Base-by-base conservation (phyloP, 37 sponge, comb jelly and placozoan species). In the Theonella swinhoei region DNA sequence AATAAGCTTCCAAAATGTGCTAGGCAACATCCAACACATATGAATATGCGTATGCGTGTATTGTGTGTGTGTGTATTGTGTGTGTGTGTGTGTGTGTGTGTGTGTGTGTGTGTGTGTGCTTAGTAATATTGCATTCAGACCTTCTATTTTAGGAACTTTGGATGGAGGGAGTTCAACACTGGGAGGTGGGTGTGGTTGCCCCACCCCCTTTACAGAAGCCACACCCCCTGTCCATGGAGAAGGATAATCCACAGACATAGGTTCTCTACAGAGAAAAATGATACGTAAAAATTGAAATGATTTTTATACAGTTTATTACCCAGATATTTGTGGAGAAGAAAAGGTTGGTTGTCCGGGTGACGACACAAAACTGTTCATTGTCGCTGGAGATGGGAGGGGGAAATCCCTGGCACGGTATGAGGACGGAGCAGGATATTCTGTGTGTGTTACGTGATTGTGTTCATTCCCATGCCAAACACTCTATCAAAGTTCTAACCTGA, bases 71-170 rank as follows among this genome's bases (percentile, higher is more conserved):
- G n/a, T n/a, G n/a, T n/a, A n/a, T n/a, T n/a, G n/a, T n/a, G n/a
- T n/a, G n/a, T n/a, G n/a, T n/a, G n/a, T 47, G 54, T 7, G 54
- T 17, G 54, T 17, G 54, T 17, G 54, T 17, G 54, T 17, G 54
- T 17, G 54, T 14, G 54, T 5, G 62, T 77, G 62, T 28, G 59
- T 23, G 62, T 14, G 54, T 17, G 54, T 7, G 54, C 7, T 47
- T 47, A 47, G n/a, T n/a, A n/a, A n/a, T n/a, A n/a, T n/a, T n/a
- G n/a, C n/a, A n/a, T n/a, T n/a, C 43, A 0, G 64, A 91, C 92
- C 92, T 83, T 87, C 88, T 64, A 87, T 91, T 66, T 84, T 91
- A n/a, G 88, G 92, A 76, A 64, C 83, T 41, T 87, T 91, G 5
- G 64, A 26, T n/a, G 41, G 35, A 3, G 65, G 66, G 4, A 47